Conservation (phyloP, 2,888 invertebrate species). For the Drosophila tanythrix region DNA sequence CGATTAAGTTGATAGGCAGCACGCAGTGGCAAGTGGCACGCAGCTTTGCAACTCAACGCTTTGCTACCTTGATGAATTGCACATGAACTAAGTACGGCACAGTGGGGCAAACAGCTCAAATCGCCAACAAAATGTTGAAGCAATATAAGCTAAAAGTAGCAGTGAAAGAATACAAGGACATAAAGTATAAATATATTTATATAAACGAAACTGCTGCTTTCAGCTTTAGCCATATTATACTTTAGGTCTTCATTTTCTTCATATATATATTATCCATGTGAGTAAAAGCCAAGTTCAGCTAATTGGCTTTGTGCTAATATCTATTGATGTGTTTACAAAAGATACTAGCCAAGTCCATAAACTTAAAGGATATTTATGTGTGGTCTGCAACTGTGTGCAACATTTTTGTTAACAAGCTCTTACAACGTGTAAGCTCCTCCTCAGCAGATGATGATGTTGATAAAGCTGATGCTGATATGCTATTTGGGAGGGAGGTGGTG, state of each 20-base stretch:
- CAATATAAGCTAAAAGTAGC: neutral
- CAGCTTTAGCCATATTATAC: too few relatives aligned
- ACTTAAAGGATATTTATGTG: constrained; percentile 1
- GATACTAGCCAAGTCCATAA: neutral
- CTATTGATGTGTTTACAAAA: neutral
- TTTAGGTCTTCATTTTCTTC: too few relatives aligned
- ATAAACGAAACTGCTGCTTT: too few relatives aligned
- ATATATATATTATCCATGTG: neutral
- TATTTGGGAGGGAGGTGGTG: neutral
- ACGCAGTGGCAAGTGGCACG: constrained; percentile 47
- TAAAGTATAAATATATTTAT: too few relatives aligned
- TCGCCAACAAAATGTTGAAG: neutral
- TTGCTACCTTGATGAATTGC: constrained; percentile 63
- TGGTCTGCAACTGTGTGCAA: constrained; percentile 26
- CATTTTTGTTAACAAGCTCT: constrained; percentile 63
- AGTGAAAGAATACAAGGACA: too few relatives aligned
- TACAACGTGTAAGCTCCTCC: constrained; percentile 57
- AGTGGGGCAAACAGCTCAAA: constrained; percentile 10
- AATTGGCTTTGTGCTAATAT: neutral
- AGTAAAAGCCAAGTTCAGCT: neutral
- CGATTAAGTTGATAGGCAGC: constrained; percentile 75
- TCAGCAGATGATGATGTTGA: constrained; percentile 12
- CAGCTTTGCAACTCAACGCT: constrained; percentile 37
- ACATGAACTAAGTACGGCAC: constrained; percentile 34
- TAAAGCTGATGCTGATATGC: neutral